A percentile compares a stretch with the other conserved stretches of the same genome.
Evolutionary conservation across 1,140 invertebrate species (phyloP).

Genomic region (Drosophila lowei): DNA sequence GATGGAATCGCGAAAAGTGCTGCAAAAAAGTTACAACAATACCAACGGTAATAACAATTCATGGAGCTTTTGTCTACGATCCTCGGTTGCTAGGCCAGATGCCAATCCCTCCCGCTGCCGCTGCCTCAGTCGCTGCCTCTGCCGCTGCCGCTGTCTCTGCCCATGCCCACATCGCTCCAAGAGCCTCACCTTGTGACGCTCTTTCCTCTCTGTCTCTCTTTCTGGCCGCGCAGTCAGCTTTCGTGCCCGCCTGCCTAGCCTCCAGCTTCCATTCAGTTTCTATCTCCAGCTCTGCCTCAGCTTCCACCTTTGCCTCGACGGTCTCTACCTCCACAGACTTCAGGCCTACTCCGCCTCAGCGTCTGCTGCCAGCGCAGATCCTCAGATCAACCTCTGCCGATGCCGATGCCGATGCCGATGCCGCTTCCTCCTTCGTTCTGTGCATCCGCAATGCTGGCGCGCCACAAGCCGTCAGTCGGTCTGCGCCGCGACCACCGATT

Average conservation of each 20-base stretch:
- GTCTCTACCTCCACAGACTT: no score
- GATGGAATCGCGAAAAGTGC: slow-evolving; percentile 42
- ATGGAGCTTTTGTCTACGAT: slow-evolving; percentile 58
- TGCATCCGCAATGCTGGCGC: slow-evolving; percentile 24
- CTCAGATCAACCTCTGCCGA: not conserved
- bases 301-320: no score
- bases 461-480: slow-evolving; percentile 23
- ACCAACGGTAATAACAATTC: slow-evolving; percentile 24
- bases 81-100: slow-evolving; percentile 37
- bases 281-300: not conserved
- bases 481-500: not conserved
- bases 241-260: not conserved
- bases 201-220: no score
- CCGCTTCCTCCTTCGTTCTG: slow-evolving; percentile 1
- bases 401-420: no score
- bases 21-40: slow-evolving; percentile 37
- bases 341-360: no score
- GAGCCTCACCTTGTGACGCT: no score
- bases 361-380: no score
- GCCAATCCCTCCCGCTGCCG: not conserved
- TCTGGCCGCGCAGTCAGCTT: no score
- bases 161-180: no score
- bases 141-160: no score
- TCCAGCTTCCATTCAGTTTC: slow-evolving; percentile 30
- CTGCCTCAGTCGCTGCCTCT: no score